Evolutionary conservation across 2,113 vertebrate genomes (phyloP).

Genomic region (Mobula hypostoma): DNA sequence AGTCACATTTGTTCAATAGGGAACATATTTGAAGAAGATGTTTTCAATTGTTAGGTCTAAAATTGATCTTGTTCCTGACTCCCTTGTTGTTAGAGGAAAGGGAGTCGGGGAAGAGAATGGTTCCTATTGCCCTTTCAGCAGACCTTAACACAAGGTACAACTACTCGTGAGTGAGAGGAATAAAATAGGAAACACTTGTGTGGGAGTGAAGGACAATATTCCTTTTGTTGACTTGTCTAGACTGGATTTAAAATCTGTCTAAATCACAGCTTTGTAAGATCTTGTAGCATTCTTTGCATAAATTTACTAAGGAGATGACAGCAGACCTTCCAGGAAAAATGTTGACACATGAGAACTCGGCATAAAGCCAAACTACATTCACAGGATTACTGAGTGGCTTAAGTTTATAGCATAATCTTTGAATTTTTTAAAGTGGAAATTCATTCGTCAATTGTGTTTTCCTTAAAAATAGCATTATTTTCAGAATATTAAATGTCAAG

Average conservation of each 20-base stretch:
- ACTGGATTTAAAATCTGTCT: constrained; percentile 20
- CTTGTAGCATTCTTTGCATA: background rate
- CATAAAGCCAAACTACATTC: background rate
- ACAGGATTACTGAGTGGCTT: background rate
- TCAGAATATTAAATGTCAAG: background rate
- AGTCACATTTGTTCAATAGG: background rate
- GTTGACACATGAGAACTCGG: background rate
- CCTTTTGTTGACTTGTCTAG: constrained; percentile 28
- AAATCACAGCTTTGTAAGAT: constrained; percentile 27
- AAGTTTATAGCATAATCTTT: background rate
- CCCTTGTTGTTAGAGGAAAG: background rate
- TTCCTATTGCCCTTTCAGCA: background rate
- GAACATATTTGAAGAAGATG: background rate
- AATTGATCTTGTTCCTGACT: background rate
- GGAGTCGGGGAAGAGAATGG: background rate
- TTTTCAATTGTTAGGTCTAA: background rate
- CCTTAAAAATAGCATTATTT: background rate
- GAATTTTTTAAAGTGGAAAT: background rate
- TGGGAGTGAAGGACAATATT: constrained; percentile 16
- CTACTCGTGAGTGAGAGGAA: background rate
- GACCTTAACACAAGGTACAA: background rate
- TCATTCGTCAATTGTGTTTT: background rate
- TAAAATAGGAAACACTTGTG: background rate
- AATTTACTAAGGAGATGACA: constrained; percentile 4
- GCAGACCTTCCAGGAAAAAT: constrained; percentile 12